A percentile compares a stretch with the other conserved stretches of the same genome.
phyloP scores from a whole-genome alignment of 2,113 vertebrate genomes.

The Harpagus bidentatus region DNA sequence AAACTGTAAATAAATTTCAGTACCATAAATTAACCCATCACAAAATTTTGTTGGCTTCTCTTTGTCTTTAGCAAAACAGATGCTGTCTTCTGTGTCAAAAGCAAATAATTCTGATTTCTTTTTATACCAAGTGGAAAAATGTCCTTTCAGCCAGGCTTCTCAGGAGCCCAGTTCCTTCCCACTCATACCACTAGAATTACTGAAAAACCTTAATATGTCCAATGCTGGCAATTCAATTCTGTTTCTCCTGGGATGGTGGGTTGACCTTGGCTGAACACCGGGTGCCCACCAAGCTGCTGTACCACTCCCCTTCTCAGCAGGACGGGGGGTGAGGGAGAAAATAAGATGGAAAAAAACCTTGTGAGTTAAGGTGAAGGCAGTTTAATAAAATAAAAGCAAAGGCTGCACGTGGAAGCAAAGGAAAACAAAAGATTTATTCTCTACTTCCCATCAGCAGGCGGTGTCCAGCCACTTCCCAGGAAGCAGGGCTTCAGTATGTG shows the following conservation, averaged over 20 bases:
- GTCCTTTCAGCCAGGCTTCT: background rate
- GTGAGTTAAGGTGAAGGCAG: background rate
- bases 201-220: background rate
- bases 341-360: background rate
- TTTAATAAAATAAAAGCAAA: background rate
- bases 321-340: background rate
- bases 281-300: background rate
- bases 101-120: background rate
- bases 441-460: background rate
- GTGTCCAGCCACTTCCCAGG: background rate
- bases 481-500: background rate
- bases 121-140: background rate
- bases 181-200: background rate
- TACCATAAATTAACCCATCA: background rate
- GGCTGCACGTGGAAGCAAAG: background rate
- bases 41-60: background rate
- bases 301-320: background rate
- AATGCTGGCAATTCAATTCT: background rate
- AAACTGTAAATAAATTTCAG: background rate
- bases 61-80: background rate
- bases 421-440: background rate
- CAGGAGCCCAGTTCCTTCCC: background rate
- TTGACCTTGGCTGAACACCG: background rate
- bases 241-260: background rate
- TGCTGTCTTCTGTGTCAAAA: background rate